Base-by-base conservation (phyloP, 2,888 invertebrate genomes). In the Deilephila elpenor region DNA sequence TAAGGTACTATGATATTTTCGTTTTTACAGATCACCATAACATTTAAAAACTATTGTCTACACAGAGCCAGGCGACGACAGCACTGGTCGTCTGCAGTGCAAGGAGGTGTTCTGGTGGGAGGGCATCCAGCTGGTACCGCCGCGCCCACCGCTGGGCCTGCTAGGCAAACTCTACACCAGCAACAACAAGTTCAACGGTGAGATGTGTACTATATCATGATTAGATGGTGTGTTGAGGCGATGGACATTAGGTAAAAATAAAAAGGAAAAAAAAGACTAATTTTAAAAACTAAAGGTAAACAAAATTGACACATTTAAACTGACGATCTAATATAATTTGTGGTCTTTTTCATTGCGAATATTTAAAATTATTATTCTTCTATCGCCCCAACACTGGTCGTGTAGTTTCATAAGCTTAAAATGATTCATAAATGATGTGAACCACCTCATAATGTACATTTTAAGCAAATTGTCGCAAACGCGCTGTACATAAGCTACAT, bases 81-180 rank as follows among this genome's bases (percentile, higher is more conserved):
- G 76, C 59, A 88, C 86, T 71, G 95, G 95, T 4, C 96, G 96
- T 74, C 93, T 96, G 73, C 93, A 95, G 70, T 96, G 96, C 84
- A 96, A 96, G 86, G 96, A 97, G 85, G 93, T 95, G 74, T 96
- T 96, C 91, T 97, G 97, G 96, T 97, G 97, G 97, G 96, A 96
- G 74, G 97, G 97, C 29, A 93, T 97, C 73, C 95, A 96, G 88
- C 92, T 97, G 70, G 94, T 95, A 7, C 96, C 96, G 0, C 95
- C 96, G 1, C 93, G 96, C 29, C 95, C 95, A 0, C 95, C 96
- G 61, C 90, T 96, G 70, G 97, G 97, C 0, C 86, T 97, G 32
- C 89, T 97, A 56, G 96, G 96, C 79, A 95, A 91, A 74, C 88
- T 95, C 2, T 95, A 94, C 85, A 93, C 95, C 78, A 94, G 93